Conservation (phyloP, 1,140 invertebrate genomes). For the Drosophila simulans region DNA sequence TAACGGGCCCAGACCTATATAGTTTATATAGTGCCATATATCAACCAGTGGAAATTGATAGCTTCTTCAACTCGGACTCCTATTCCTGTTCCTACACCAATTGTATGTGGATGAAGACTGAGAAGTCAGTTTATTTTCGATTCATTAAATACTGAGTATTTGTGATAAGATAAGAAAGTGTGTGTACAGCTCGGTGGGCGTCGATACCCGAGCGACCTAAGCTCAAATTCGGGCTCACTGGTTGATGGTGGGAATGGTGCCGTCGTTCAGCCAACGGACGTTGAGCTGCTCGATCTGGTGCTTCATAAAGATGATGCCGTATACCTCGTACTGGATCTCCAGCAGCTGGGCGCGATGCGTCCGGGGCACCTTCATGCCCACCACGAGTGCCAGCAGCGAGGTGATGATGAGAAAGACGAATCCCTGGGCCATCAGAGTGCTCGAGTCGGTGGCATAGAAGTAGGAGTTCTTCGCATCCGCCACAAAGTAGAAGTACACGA, state of each 20-base stretch:
- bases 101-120: neutral
- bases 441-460: constrained; percentile 71
- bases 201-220: no score
- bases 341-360: constrained; percentile 63
- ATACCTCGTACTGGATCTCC: constrained; percentile 76
- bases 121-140: neutral
- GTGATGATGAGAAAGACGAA: constrained; percentile 78
- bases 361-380: constrained; percentile 77
- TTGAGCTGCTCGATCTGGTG: constrained; percentile 82
- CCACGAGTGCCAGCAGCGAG: constrained; percentile 68
- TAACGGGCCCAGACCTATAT: no score
- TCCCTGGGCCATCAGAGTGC: constrained; percentile 77
- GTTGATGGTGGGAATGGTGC: constrained; percentile 79
- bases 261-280: constrained; percentile 76
- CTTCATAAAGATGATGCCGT: constrained; percentile 80
- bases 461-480: constrained; percentile 70
- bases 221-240: constrained; percentile 24
- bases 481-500: constrained; percentile 76
- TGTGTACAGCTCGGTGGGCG: neutral
- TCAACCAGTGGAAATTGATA: no score
- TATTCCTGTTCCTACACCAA: no score
- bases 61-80: no score
- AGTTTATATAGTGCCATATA: no score
- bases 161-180: constrained; percentile 8
- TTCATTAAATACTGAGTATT: constrained; percentile 16